Conservation (phyloP, 1,140 invertebrate genomes). For the Aphelenchoides besseyi region DNA sequence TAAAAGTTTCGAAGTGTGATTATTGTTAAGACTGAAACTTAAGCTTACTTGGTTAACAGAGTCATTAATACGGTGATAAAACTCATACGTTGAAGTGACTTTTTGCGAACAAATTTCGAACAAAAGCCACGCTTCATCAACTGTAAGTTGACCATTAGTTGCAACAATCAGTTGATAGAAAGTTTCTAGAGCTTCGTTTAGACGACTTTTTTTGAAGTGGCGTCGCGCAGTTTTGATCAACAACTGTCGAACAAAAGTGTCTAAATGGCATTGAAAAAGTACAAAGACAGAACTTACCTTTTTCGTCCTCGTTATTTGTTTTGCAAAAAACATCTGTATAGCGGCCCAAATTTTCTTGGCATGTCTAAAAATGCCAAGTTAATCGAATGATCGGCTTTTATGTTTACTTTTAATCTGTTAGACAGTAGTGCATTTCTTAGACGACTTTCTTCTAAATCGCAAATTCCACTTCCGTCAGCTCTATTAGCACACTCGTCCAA, state of each 20-base stretch:
- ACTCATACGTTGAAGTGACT: slow-evolving; percentile 21
- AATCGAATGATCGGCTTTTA: not conserved
- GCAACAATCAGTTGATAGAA: slow-evolving; percentile 44
- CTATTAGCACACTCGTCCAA: slow-evolving; percentile 19
- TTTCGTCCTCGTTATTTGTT: not conserved
- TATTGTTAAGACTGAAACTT: not conserved
- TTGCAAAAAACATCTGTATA: not conserved
- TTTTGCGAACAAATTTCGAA: slow-evolving; percentile 37
- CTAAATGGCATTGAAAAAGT: slow-evolving; percentile 21
- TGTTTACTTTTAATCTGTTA: slow-evolving; percentile 19
- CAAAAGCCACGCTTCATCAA: slow-evolving; percentile 30
- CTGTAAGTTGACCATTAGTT: slow-evolving; percentile 28
- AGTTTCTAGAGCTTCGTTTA: slow-evolving; percentile 41
- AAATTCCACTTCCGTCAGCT: not conserved
- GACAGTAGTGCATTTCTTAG: slow-evolving; percentile 20
- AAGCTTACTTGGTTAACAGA: slow-evolving; percentile 26
- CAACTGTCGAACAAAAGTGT: slow-evolving; percentile 37
- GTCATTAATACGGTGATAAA: slow-evolving; percentile 35
- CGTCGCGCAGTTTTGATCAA: slow-evolving; percentile 38
- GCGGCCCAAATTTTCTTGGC: not conserved
- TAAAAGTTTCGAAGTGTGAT: too few species aligned
- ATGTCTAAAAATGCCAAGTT: not conserved
- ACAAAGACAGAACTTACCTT: not conserved
- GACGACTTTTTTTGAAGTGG: slow-evolving; percentile 34
- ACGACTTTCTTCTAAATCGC: slow-evolving; percentile 22